phyloP scores from a whole-genome alignment of 2,888 invertebrate species.

The Tetrapedia diversipes region DNA sequence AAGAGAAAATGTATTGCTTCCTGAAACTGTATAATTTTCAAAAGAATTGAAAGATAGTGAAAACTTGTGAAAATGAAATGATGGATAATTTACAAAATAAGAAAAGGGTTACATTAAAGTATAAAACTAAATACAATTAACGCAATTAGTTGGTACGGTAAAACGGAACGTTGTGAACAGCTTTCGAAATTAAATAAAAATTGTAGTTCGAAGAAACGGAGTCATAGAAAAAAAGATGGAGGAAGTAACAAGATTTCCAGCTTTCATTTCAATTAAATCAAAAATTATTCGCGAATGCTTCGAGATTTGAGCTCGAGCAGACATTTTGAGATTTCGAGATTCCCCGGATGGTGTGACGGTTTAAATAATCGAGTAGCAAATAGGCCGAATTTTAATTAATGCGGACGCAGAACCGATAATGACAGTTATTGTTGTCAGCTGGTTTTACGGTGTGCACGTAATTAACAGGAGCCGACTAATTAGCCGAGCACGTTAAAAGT shows the following conservation, averaged over 20 bases:
- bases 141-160: too few species aligned
- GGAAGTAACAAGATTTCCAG: neutral
- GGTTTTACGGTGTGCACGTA: conserved; percentile 22
- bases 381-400: conserved; percentile 33
- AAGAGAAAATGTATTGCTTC: too few species aligned
- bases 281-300: neutral
- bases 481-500: conserved; percentile 38
- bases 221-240: neutral
- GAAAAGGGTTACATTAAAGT: too few species aligned
- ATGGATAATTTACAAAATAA: too few species aligned
- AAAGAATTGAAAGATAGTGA: too few species aligned
- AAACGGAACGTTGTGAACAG: too few species aligned
- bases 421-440: conserved; percentile 21
- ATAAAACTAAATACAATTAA: too few species aligned
- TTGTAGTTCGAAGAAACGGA: neutral
- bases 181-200: too few species aligned
- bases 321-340: conserved; percentile 1
- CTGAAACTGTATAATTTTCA: too few species aligned
- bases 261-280: neutral
- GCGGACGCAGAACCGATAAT: neutral
- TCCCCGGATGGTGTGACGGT: neutral
- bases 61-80: too few species aligned
- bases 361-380: conserved; percentile 4
- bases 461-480: conserved; percentile 35
- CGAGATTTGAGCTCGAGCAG: neutral